Percentiles rank a stretch among this genome's conserved stretches.
These are phyloP conservation scores for Eulemur macaco DNA, from an alignment of 2,113 vertebrate genomes.

Conservation along the genomic window DNA sequence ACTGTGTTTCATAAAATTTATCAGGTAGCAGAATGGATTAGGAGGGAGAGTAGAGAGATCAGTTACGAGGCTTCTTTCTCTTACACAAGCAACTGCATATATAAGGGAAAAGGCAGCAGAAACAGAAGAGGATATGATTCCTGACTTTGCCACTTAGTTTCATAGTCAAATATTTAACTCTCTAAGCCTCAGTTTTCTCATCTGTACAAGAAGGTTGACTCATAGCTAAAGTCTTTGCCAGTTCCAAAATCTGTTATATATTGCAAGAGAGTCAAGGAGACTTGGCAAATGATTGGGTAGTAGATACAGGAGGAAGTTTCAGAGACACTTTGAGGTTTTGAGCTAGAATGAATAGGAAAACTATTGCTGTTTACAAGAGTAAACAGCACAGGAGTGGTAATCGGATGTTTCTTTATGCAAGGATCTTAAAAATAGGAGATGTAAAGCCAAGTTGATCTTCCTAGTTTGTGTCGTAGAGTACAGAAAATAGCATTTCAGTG, in stretches of 20 bases:
- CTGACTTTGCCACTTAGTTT: slow-evolving; percentile 46
- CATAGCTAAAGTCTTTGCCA: not conserved
- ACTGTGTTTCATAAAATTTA: slow-evolving; percentile 38
- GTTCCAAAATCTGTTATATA: not conserved
- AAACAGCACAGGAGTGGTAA: not conserved
- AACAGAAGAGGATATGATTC: not conserved
- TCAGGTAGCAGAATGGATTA: slow-evolving; percentile 25
- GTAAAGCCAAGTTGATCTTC: slow-evolving; percentile 33
- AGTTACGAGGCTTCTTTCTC: not conserved
- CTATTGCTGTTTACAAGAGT: not conserved
- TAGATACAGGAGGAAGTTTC: not conserved
- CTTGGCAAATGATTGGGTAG: slow-evolving; percentile 15
- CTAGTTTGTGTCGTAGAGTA: not conserved
- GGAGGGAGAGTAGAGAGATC: not conserved
- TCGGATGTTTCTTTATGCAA: not conserved
- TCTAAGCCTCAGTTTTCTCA: not conserved
- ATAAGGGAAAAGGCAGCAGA: not conserved
- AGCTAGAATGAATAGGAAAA: slow-evolving; percentile 41
- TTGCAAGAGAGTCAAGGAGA: not conserved
- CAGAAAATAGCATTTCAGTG: slow-evolving; percentile 29
- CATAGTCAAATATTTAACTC: not conserved
- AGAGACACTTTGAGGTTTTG: slow-evolving; percentile 25
- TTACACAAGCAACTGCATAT: not conserved
- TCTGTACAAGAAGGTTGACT: not conserved
- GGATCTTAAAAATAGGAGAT: slow-evolving; percentile 32